These are phyloP conservation scores for Chelonoidis abingdonii DNA, from an alignment of 2,113 vertebrate genomes.

Conservation along the genomic window DNA sequence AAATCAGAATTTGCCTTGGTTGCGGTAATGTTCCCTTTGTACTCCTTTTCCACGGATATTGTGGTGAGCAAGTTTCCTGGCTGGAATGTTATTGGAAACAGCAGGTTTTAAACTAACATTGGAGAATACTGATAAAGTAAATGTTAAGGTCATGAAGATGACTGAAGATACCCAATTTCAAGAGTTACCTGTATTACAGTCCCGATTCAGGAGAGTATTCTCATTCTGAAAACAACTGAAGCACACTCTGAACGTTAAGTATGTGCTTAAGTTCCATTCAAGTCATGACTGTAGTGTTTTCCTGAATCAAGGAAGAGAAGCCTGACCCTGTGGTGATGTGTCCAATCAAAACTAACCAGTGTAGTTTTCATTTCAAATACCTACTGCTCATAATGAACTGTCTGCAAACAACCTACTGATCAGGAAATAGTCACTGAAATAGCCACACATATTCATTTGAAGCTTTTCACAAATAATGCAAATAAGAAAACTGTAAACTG, in stretches of 20 bases:
- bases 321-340: conserved; percentile 25
- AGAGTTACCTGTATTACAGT: conserved; percentile 1
- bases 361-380: conserved; percentile 60
- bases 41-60: neutral
- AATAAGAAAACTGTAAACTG: neutral
- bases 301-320: conserved; percentile 36
- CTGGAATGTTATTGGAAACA: conserved; percentile 8
- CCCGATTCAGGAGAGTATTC: neutral
- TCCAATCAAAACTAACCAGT: conserved; percentile 52
- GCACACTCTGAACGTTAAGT: conserved; percentile 4
- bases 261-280: conserved; percentile 31
- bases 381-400: conserved; percentile 43
- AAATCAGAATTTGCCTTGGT: neutral
- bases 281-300: conserved; percentile 29
- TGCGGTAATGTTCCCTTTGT: conserved; percentile 3
- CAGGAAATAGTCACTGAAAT: conserved; percentile 16
- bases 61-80: conserved; percentile 28
- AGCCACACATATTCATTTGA: conserved; percentile 13
- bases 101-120: conserved; percentile 28
- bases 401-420: conserved; percentile 9
- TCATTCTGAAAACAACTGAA: neutral
- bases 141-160: conserved; percentile 27
- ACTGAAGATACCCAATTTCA: conserved; percentile 26
- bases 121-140: neutral
- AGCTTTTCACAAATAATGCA: no score